phyloP scores from a whole-genome alignment of 2,888 invertebrate genomes.

The Calliopum simillimum region DNA sequence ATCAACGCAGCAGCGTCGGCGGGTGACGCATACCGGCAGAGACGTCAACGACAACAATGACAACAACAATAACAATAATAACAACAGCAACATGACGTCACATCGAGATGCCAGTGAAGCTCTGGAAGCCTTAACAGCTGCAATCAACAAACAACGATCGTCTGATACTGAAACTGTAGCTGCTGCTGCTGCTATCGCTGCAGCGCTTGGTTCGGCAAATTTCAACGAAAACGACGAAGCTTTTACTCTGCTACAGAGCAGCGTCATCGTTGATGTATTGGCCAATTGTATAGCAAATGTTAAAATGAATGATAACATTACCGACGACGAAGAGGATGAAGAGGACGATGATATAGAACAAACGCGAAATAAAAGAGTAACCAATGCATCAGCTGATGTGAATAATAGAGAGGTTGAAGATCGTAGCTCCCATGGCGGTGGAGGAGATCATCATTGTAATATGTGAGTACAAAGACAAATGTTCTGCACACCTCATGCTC shows the following conservation, averaged over 20 bases:
- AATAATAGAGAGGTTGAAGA: background rate
- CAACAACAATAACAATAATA: background rate
- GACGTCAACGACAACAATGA: background rate
- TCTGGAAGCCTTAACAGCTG: background rate
- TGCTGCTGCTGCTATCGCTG: conserved; percentile 8
- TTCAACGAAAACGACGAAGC: background rate
- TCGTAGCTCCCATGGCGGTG: background rate
- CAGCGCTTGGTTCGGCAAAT: conserved; percentile 10
- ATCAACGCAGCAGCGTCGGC: background rate
- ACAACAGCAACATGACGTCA: conserved; percentile 8
- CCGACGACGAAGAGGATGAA: background rate
- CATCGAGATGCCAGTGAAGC: background rate
- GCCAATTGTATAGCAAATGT: conserved; percentile 10
- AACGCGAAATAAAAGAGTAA: too few relatives aligned
- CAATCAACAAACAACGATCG: background rate
- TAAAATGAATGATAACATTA: background rate
- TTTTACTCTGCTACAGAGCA: conserved; percentile 11
- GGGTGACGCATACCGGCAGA: conserved; percentile 20
- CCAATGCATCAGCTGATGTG: background rate
- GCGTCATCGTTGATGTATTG: conserved; percentile 17
- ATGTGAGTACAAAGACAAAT: too few relatives aligned
- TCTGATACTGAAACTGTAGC: background rate
- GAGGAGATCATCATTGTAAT: background rate
- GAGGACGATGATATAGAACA: background rate
- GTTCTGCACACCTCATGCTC: too few relatives aligned